Evolutionary conservation across 2,113 vertebrate genomes (phyloP).

Genomic region (Epinephelus lanceolatus): DNA sequence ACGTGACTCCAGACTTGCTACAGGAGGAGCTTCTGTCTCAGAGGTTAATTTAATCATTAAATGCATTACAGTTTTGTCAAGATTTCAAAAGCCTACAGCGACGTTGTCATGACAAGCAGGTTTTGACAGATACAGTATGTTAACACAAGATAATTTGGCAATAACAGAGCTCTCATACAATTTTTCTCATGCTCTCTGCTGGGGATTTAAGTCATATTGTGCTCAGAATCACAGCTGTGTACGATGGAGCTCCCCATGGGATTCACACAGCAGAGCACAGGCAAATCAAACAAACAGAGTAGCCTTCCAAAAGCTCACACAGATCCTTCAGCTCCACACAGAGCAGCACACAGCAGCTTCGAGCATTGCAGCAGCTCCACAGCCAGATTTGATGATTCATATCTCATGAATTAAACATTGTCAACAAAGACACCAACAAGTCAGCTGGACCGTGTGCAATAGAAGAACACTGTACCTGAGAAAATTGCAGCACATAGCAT

Average conservation of each 20-base stretch:
- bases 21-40: not conserved
- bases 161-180: constrained; percentile 20
- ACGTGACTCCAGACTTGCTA: constrained; percentile 9
- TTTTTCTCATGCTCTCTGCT: constrained; percentile 30
- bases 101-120: not conserved
- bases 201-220: constrained; percentile 56
- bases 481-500: constrained; percentile 44
- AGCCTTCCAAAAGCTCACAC: constrained; percentile 48
- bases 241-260: constrained; percentile 52
- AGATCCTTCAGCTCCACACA: constrained; percentile 34
- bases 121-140: constrained; percentile 27
- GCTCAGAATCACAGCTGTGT: constrained; percentile 52
- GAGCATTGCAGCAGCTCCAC: constrained; percentile 30
- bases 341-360: constrained; percentile 43
- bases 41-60: not conserved
- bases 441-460: constrained; percentile 40
- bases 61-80: not conserved
- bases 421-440: constrained; percentile 52
- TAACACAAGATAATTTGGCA: constrained; percentile 38
- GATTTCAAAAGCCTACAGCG: constrained; percentile 1
- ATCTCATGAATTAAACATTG: constrained; percentile 72
- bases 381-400: constrained; percentile 67
- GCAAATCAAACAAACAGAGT: constrained; percentile 54
- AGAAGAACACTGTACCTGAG: constrained; percentile 50
- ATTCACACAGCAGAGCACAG: constrained; percentile 44